These are phyloP conservation scores for Pseudolycoriella hygida DNA, from an alignment of 2,888 invertebrate genomes.

Conservation along the genomic window DNA sequence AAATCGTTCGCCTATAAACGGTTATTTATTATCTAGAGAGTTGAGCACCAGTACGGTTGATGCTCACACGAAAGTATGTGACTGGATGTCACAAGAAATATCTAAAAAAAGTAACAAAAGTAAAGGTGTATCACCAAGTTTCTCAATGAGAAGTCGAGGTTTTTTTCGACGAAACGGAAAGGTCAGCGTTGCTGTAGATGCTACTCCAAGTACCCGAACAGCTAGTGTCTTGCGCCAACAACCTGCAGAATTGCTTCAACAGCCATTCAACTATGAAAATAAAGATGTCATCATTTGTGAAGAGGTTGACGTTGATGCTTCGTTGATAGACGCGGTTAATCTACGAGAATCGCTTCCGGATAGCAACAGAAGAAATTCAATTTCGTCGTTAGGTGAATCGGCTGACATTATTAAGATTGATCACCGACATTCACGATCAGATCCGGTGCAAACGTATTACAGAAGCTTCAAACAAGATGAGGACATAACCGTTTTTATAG, in stretches of 20 bases:
- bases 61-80: slow-evolving; percentile 68
- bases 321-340: slow-evolving; percentile 3
- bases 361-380: slow-evolving; percentile 4
- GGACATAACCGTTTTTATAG: slow-evolving; percentile 28
- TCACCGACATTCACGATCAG: slow-evolving; percentile 48
- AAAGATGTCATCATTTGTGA: slow-evolving; percentile 26
- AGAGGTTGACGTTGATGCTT: slow-evolving; percentile 23
- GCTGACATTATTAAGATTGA: slow-evolving; percentile 32
- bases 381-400: not conserved
- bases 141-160: slow-evolving; percentile 21
- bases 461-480: slow-evolving; percentile 16
- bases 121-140: slow-evolving; percentile 1
- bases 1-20: slow-evolving; percentile 30
- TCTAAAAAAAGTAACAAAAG: slow-evolving; percentile 49
- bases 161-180: slow-evolving; percentile 39
- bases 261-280: slow-evolving; percentile 15
- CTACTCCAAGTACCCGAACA: slow-evolving; percentile 56
- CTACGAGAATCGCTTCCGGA: not conserved
- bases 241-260: slow-evolving; percentile 54
- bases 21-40: slow-evolving; percentile 49
- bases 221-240: slow-evolving; percentile 55
- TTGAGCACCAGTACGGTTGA: slow-evolving; percentile 67
- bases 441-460: slow-evolving; percentile 42
- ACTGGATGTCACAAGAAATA: slow-evolving; percentile 71
- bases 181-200: slow-evolving; percentile 62